Base-by-base conservation (phyloP, 1,140 invertebrate species). In the Drosophila kikkawai region DNA sequence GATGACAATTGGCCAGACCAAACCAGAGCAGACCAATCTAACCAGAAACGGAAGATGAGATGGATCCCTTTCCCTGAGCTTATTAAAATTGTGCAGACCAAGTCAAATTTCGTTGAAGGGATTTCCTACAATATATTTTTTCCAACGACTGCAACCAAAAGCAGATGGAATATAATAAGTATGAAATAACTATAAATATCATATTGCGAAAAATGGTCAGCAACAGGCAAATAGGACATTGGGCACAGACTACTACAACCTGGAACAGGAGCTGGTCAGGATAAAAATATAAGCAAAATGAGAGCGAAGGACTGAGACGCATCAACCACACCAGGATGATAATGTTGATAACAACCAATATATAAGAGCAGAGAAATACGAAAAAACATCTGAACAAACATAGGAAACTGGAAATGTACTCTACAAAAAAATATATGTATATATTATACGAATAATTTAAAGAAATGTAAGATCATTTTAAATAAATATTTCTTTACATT, bases 101-200 rank as follows among this genome's bases (percentile, higher is more conserved):
- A 84, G 77, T 84, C 73, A 84, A 84, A 84, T 84, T 76, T 79
- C 78, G 61, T 80, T 70, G 11, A 44, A 45, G 48, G 39, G 67
- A 70, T 56, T 63, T 70, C 56, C 63, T 17, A 26, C 47, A 34
- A 15, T 17, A 50, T 69, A 47, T 34, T 65, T 22, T 19, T 42
- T 9, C 2, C 29, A 51, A 34, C 47, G 32, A 48, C n/a, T 60
- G 70, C 45, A 60, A 41, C 51, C 42, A 37, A 75, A 63, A 82
- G 66, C 76, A 83, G 76, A 88, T 87, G 86, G 83, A 71, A 87
- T 84, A 88, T 80, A 88, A 87, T 88, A 86, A 88, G 84, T 84
- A 88, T 76, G 82, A 87, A 88, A 87, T 84, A 81, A 75, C 84
- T 84, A 84, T 90, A 88, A 88, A 88, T 88, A 90, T 90, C 80